A percentile compares a stretch with the other conserved stretches of the same genome.
phyloP scores from a whole-genome alignment of 2,888 invertebrate genomes.

The Temnothorax rugatulus region DNA sequence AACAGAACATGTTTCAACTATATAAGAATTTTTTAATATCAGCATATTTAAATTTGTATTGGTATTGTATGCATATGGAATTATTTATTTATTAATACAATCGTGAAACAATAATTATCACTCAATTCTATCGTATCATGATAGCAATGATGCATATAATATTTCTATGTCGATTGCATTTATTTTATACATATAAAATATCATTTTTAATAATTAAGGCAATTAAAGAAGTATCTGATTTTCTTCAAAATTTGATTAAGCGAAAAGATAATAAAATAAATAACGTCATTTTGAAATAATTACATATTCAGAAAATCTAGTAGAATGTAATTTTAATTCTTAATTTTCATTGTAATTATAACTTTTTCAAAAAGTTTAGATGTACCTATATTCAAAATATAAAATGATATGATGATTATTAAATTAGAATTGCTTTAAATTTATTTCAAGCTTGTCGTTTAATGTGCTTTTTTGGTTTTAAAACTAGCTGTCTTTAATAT shows the following conservation, averaged over 20 bases:
- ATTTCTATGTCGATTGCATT: neutral
- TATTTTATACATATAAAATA: neutral
- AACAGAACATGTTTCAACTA: neutral
- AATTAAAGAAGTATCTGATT: neutral
- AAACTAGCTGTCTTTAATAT: neutral
- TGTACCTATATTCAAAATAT: neutral
- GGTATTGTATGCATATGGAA: neutral
- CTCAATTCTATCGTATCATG: neutral
- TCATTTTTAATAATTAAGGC: neutral
- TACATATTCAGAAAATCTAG: neutral
- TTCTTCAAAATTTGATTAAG: neutral
- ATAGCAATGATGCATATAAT: slow-evolving; percentile 5
- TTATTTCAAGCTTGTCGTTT: neutral
- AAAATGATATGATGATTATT: neutral
- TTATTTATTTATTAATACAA: slow-evolving; percentile 17
- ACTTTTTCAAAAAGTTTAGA: neutral
- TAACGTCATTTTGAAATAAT: neutral
- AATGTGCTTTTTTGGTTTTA: neutral
- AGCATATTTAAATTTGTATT: neutral
- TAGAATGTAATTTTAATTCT: neutral
- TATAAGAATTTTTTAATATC: neutral
- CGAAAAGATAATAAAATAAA: too few species aligned
- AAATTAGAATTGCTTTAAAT: neutral
- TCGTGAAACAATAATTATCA: neutral
- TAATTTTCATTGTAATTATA: neutral